These are phyloP conservation scores for Drosophila albomicans DNA, from an alignment of 1,140 invertebrate genomes.

Conservation along the genomic window DNA sequence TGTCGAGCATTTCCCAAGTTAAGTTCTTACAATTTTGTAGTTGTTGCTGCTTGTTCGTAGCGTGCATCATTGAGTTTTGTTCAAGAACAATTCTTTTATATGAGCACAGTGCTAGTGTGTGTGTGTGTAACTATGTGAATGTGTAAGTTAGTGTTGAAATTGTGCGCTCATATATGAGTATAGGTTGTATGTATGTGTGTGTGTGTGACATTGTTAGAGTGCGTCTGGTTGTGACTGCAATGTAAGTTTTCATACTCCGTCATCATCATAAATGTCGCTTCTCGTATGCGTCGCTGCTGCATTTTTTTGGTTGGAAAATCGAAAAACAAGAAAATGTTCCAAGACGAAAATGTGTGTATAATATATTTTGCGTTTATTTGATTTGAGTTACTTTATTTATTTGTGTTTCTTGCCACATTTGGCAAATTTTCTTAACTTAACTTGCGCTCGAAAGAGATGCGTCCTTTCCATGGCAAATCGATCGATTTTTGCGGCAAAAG, in stretches of 20 bases:
- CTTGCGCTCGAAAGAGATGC: neutral
- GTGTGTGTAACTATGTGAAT: conserved; percentile 8
- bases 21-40: conserved; percentile 17
- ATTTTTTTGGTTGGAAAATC: neutral
- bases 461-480: neutral
- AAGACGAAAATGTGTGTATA: neutral
- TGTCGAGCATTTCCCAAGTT: neutral
- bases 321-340: conserved; percentile 9
- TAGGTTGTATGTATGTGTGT: conserved; percentile 5
- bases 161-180: conserved; percentile 1
- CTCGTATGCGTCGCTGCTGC: conserved; percentile 10
- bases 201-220: conserved; percentile 42
- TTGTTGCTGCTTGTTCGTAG: conserved; percentile 38
- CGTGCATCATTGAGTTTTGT: conserved; percentile 52
- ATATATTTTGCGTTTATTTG: conserved; percentile 26
- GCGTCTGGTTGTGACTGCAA: conserved; percentile 42
- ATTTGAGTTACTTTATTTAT: conserved; percentile 16
- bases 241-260: conserved; percentile 32
- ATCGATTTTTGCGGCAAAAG: neutral
- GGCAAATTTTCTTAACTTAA: neutral
- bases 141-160: conserved; percentile 7
- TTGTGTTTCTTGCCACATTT: neutral
- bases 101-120: conserved; percentile 11
- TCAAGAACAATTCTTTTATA: conserved; percentile 53
- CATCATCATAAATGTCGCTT: conserved; percentile 37